Conservation (phyloP, 2,113 vertebrate genomes). For the Paralichthys olivaceus region DNA sequence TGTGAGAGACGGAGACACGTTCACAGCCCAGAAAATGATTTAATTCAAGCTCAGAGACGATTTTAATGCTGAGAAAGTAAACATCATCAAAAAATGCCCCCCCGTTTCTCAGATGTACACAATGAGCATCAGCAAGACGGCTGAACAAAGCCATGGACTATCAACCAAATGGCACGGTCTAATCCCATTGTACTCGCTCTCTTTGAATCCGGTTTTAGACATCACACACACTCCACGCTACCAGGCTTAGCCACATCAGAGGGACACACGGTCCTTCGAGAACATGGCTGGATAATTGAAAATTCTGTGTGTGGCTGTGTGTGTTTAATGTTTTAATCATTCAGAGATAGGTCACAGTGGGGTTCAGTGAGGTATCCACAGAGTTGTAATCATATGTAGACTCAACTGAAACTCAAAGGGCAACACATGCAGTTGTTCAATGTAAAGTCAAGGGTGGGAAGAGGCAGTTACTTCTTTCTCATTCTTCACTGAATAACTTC, state of each 20-base stretch:
- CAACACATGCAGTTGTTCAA: neutral
- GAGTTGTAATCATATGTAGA: neutral
- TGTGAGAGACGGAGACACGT: neutral
- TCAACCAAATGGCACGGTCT: constrained; percentile 49
- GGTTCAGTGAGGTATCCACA: neutral
- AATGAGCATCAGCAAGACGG: constrained; percentile 22
- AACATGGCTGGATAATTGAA: constrained; percentile 46
- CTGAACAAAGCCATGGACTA: constrained; percentile 53
- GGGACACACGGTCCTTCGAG: constrained; percentile 34
- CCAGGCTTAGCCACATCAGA: constrained; percentile 45
- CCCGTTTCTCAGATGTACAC: constrained; percentile 38
- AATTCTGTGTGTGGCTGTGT: constrained; percentile 1
- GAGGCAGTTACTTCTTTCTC: neutral
- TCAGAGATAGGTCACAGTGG: neutral
- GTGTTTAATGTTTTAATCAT: constrained; percentile 14
- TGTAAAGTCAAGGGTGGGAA: constrained; percentile 9
- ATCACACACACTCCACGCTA: constrained; percentile 9
- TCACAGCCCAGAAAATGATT: neutral
- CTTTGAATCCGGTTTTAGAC: constrained; percentile 43
- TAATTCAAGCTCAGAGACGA: constrained; percentile 12
- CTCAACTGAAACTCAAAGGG: neutral
- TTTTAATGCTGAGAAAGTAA: constrained; percentile 32
- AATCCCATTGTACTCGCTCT: constrained; percentile 59
- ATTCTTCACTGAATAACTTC: neutral
- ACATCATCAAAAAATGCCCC: constrained; percentile 28